Evolutionary conservation across 2,113 vertebrate species (phyloP), one percentile per base, ranked within the genome.

Genomic region (Pogonocichla stellata): DNA sequence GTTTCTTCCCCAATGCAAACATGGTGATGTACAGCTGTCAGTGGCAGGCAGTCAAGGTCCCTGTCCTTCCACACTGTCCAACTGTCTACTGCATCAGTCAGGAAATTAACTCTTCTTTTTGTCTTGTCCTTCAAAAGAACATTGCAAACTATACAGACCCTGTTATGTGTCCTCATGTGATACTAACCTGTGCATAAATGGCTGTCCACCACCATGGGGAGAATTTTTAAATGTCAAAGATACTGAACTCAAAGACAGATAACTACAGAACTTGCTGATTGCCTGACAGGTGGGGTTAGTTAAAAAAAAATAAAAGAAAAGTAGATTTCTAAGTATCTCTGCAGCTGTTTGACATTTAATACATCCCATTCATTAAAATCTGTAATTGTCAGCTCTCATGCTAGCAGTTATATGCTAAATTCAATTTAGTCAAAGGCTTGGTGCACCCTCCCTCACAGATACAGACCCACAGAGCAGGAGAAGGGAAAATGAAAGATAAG

Each of bases 281-380:
- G 38, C 26, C 31, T 67, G 56, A 67, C 72, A 86, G 60, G 60
- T 69, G 33, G 5, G 14, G 14, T 83, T 51, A 78, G 66, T 78
- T 86, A 58, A 43, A 48, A 64, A 79, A 78, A 65, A n/a, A n/a
- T 43, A 56, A 17, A 45, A 38, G 38, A 28, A 54, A 71, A 75
- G 73, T 69, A 79, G 61, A 43, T 54, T 88, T 91, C 54, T 45
- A 86, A 51, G 38, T 48, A 60, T 60, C 36, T 89, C 48, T 81
- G 70, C 51, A 84, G 69, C 75, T 91, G 43, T 81, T 84, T 84
- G 77, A 86, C 88, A 92, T 91, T 92, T 71, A 86, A 74, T 34
- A 62, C n/a, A 70, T 38, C 24, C 16, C 43, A 62, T 74, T 67
- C 29, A 88, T 3, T 43, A 60, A 83, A 86, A 80, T 80, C 62